phyloP scores from a whole-genome alignment of 2,113 vertebrate genomes.

The Psephotus haematonotus region DNA sequence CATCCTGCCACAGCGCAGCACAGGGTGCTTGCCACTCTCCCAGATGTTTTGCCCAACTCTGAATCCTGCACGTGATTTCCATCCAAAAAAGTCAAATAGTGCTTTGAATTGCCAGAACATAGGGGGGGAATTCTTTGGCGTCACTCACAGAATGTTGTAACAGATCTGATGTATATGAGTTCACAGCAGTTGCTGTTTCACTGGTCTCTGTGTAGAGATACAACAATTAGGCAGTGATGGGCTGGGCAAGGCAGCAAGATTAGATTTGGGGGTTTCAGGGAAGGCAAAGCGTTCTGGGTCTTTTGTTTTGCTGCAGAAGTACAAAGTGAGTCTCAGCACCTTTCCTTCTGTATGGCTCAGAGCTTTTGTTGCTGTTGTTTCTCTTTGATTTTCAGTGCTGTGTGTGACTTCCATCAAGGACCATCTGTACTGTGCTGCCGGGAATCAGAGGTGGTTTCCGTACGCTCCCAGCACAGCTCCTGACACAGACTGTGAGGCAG shows the following conservation, averaged over 20 bases:
- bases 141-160: background rate
- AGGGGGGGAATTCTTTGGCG: background rate
- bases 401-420: background rate
- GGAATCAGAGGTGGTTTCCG: background rate
- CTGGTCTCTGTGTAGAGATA: background rate
- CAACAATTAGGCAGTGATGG: background rate
- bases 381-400: background rate
- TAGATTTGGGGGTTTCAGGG: background rate
- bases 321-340: background rate
- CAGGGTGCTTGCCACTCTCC: background rate
- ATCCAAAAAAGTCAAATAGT: background rate
- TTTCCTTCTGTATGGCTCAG: background rate
- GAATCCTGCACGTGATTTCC: background rate
- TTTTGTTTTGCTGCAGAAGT: background rate
- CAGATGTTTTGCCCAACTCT: background rate
- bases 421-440: background rate
- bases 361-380: background rate
- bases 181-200: background rate
- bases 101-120: background rate
- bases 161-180: too few relatives aligned
- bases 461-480: background rate
- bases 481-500: background rate
- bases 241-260: background rate
- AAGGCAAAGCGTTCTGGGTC: background rate
- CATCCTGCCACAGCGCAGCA: background rate